Base-by-base conservation (phyloP, 1,140 invertebrate species). In the Drosophila pectinifera region DNA sequence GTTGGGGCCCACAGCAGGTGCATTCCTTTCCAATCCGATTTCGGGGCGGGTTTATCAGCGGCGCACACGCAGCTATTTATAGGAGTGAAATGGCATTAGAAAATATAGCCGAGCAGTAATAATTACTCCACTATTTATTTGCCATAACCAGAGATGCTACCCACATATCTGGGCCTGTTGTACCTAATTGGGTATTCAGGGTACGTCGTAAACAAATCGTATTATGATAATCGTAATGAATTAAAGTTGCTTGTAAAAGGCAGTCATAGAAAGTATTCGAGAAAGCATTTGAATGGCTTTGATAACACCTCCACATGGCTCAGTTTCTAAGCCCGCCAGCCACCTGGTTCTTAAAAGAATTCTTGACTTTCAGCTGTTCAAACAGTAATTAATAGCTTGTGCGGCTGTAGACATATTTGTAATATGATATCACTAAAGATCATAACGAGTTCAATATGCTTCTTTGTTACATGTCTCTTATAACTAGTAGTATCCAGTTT, bases 111-210 rank as follows among this genome's bases (percentile, higher is more conserved):
- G 70, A 62, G 63, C 64, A 81, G 73, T 75, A 83, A 77, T 88
- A 83, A 81, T 82, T 83, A 83, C 86, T 89, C 78, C 69, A 73
- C 84, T 72, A 62, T 88, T 80, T 77, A 53, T 80, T 68, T 41
- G 68, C 51, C 24, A 38, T 39, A 53, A 43, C n/a, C 64, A 68
- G 64, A 65, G 64, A 68, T 68, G 76, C 51, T 22, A 53, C 20
- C 31, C 34, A 51, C 26, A 14, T 22, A 11, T 36, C 13, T 18
- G 31, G 11, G 28, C 16, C 16, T 20, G 63, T 64, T 63, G 54
- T 63, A 63, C 59, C 59, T 31, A 63, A 63, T 63, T 59, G 18
- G 16, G 16, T 59, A 26, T 62, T 62, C 13, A 6, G n/a, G 22
- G 8, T 22, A 46, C 8, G 16, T 34, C 10, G 3, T 3, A 13